Base-by-base conservation (phyloP, 2,113 vertebrate genomes). In the Dipodomys stephensi region DNA sequence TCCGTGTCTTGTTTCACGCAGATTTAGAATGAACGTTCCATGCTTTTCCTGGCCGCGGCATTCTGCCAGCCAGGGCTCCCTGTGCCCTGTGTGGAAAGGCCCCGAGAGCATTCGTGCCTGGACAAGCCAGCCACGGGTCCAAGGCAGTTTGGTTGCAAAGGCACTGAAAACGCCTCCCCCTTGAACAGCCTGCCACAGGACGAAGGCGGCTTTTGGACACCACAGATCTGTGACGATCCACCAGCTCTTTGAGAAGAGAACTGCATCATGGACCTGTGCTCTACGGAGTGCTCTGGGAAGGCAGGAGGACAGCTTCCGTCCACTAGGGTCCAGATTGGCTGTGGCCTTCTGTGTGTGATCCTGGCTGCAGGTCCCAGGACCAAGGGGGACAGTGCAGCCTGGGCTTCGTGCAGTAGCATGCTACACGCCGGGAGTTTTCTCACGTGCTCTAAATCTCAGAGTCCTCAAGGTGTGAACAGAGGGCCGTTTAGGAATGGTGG, bases 11-110 rank as follows among this genome's bases (percentile, higher is more conserved):
- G 8, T 49, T 49, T 11, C 49, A 49, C 7, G 20, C 2, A 68
- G 49, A n/a, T 94, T 85, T 73, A 90, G 25, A 65, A 78, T 30
- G 10, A 39, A 94, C 81, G 79, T 7, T 95, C 87, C 72, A 57
- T 12, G 44, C 88, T 15, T 65, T 44, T 4, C 71, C 10, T 95
- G 62, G 67, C 30, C 93, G 11, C 30, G 18, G 49, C 12, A 12
- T 49, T 49, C 49, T 49, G 49, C 49, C 49, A 49, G 49, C 49
- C 49, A 49, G 49, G 49, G 49, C 49, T 49, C 49, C 39, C 39
- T 6, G 39, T 39, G 39, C 39, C 39, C 39, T 39, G 5, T 39
- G 39, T 6, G 39, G 39, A 39, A 39, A 39, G 39, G 39, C 39
- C 39, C 5, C 39, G 39, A 39, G 39, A 39, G 39, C 39, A 39